Conservation (phyloP, 2,888 invertebrate species). For the Ectemnius cavifrons region DNA sequence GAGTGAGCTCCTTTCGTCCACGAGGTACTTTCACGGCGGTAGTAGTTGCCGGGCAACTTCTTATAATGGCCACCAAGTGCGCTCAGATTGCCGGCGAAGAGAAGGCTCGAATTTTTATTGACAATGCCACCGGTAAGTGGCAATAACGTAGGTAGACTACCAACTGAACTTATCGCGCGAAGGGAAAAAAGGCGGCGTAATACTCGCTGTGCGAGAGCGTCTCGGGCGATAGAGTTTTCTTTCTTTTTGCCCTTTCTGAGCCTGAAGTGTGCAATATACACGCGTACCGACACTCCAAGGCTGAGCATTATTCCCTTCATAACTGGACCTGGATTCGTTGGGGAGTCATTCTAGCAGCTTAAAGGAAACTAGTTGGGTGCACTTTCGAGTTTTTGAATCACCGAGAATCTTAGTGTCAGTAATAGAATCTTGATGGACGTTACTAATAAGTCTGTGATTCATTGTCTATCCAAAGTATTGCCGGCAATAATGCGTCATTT, state of each 20-base stretch:
- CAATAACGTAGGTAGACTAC: constrained; percentile 29
- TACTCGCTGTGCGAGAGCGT: neutral
- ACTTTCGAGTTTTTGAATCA: too few relatives aligned
- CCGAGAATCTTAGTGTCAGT: too few relatives aligned
- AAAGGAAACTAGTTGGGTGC: too few relatives aligned
- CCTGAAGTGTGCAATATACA: too few relatives aligned
- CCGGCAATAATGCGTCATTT: too few relatives aligned
- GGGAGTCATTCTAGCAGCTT: too few relatives aligned
- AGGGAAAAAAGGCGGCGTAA: neutral
- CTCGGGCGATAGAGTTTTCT: constrained; percentile 4
- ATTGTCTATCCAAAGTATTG: too few relatives aligned
- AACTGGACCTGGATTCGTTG: too few relatives aligned
- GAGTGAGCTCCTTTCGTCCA: constrained; percentile 15
- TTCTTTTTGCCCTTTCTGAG: neutral
- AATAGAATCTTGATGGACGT: too few relatives aligned
- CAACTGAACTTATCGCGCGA: constrained; percentile 12
- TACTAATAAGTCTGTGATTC: too few relatives aligned
- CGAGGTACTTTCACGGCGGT: constrained; percentile 7
- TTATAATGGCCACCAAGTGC: constrained; percentile 17
- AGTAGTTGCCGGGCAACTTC: constrained; percentile 13
- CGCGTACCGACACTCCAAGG: too few relatives aligned
- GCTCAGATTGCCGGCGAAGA: constrained; percentile 10
- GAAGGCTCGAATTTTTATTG: constrained; percentile 31
- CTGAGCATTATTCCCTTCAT: too few relatives aligned
- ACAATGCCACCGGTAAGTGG: constrained; percentile 30